phyloP scores from a whole-genome alignment of 2,113 vertebrate genomes.

The Riparia riparia region DNA sequence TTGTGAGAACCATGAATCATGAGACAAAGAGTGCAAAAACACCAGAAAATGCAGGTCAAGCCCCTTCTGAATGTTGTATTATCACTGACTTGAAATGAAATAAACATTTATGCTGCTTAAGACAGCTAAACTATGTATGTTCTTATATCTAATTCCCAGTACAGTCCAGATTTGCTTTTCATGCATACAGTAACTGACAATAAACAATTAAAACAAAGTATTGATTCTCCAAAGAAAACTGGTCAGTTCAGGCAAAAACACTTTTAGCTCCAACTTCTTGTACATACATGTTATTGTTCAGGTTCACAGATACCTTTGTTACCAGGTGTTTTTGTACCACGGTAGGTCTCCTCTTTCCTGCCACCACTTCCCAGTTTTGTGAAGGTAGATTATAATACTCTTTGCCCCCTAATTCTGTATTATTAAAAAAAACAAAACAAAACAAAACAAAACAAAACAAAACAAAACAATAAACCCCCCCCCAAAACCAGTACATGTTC shows the following conservation, averaged over 20 bases:
- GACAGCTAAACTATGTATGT: not conserved
- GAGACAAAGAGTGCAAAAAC: not conserved
- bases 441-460: too few relatives aligned
- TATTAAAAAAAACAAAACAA: slow-evolving; percentile 10
- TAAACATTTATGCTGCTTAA: not conserved
- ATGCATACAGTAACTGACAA: not conserved
- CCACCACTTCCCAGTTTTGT: slow-evolving; percentile 33
- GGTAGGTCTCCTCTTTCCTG: not conserved
- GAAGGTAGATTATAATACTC: slow-evolving; percentile 9
- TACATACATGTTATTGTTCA: not conserved
- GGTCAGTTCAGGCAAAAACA: slow-evolving; percentile 15
- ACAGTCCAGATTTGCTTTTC: slow-evolving; percentile 14
- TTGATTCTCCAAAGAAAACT: slow-evolving; percentile 25
- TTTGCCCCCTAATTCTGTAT: not conserved
- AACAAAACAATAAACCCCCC: too few relatives aligned
- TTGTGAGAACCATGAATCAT: not conserved
- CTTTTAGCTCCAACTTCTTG: not conserved
- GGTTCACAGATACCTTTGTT: not conserved
- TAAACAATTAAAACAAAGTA: slow-evolving; percentile 32
- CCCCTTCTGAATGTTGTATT: not conserved
- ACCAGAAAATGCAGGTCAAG: not conserved
- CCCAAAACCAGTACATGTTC: too few relatives aligned
- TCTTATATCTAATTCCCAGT: not conserved
- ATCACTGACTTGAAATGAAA: not conserved
- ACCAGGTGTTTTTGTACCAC: not conserved